These are phyloP conservation scores for Myotis pilosus DNA, from an alignment of 2,797 vertebrate species.

Conservation along the genomic window DNA sequence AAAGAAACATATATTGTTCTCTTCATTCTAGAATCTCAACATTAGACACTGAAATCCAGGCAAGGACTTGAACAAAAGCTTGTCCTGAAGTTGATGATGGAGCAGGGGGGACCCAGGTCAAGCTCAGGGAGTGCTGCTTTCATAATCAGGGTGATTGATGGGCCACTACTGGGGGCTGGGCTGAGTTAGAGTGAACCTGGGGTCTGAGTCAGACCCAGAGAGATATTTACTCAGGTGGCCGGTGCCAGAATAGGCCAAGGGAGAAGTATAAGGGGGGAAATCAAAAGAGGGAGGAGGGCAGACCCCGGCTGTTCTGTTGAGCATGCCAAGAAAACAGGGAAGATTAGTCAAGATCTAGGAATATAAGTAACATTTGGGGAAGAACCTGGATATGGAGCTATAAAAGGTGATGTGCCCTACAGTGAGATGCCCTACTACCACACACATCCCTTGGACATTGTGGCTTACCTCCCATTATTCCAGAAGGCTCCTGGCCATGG, in stretches of 20 bases:
- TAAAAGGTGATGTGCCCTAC: neutral
- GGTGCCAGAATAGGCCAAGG: neutral
- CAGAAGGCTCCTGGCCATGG: neutral
- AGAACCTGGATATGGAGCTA: neutral
- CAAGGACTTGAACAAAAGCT: neutral
- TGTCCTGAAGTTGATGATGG: neutral
- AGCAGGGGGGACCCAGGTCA: neutral
- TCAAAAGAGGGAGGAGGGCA: neutral
- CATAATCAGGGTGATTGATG: neutral
- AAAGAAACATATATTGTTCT: neutral
- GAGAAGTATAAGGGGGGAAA: neutral
- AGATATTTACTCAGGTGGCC: neutral
- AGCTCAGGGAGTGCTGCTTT: neutral
- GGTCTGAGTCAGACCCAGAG: neutral
- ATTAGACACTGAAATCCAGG: neutral
- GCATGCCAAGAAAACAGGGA: neutral
- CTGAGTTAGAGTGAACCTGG: neutral
- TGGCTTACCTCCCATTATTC: neutral
- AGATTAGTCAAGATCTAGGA: neutral
- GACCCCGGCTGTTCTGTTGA: neutral
- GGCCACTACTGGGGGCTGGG: neutral
- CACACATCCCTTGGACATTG: neutral
- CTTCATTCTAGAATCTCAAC: neutral
- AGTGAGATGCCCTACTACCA: neutral
- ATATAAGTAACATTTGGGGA: neutral